Evolutionary conservation across 2,888 invertebrate genomes (phyloP), one percentile per base, ranked within the genome.

Genomic region (Patella depressa): DNA sequence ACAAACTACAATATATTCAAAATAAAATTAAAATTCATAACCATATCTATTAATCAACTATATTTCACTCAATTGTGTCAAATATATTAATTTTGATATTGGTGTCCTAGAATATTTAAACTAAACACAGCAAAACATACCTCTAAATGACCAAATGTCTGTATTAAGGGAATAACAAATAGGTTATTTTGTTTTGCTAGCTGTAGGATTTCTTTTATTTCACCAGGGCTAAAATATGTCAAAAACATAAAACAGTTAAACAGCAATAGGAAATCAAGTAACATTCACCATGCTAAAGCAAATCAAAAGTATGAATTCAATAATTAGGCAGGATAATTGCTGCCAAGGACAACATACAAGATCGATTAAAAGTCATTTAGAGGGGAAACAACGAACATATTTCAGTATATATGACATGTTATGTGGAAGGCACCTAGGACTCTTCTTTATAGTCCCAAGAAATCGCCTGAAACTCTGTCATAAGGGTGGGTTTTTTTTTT

Each of bases 121-220:
- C 34, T 34, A 34, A 34, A 34, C 7, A 5, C 34, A 34, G 34
- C 34, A 34, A 53, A 34, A 65, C 81, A 73, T 79, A 91, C 91
- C 88, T 96, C 96, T 92, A 97, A 92, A 89, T 97, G 96, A 0
- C 96, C 96, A 90, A 96, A 96, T 0, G 96, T 96, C 92, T 96
- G 96, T n/a, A 97, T 92, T 74, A 97, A 91, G 0, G 96, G 96
- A 84, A 96, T 95, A 0, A 95, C 94, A 81, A 94, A 93, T 1
- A 97, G 92, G 17, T 94, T 93, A 77, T 93, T 93, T 29, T 93
- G 88, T 53, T 90, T 90, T 0, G 95, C 96, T 88, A 95, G 92
- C 79, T 94, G 92, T 75, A 95, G 91, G 75, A 96, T 94, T 84
- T 94, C 93, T 71, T 82, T 73, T 72, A 92, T 86, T 53, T 90